phyloP scores from a whole-genome alignment of 2,797 vertebrate species.

The Vireo griseus region DNA sequence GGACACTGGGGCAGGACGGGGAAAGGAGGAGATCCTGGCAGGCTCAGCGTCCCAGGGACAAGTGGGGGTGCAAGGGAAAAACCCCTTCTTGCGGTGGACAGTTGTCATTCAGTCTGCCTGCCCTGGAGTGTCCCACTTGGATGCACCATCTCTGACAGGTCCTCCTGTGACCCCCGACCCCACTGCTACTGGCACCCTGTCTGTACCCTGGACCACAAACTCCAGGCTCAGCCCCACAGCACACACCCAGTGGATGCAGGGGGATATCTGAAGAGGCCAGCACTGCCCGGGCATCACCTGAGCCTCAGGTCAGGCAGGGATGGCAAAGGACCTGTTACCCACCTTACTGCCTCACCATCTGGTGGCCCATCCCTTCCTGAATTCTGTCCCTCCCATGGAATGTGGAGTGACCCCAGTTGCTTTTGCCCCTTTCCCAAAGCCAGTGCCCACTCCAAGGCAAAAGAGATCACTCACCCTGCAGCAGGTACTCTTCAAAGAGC shows the following conservation, averaged over 20 bases:
- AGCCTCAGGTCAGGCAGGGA: background rate
- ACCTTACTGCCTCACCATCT: background rate
- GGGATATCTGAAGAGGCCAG: background rate
- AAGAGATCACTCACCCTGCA: conserved; percentile 17
- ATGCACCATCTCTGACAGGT: background rate
- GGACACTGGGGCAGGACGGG: background rate
- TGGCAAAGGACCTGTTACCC: background rate
- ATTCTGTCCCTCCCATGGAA: rapidly evolving
- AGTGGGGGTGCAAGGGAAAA: background rate
- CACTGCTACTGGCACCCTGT: background rate
- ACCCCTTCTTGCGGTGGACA: background rate
- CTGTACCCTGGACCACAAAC: background rate
- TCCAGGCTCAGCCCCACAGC: rapidly evolving
- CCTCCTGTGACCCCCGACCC: rapidly evolving
- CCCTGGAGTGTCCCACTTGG: background rate
- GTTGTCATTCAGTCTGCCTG: background rate
- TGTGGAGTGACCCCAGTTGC: rapidly evolving
- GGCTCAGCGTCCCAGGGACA: background rate
- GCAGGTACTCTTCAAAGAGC: conserved; percentile 9
- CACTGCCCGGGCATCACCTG: rapidly evolving
- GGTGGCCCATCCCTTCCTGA: background rate
- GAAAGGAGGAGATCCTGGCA: background rate
- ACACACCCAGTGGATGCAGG: background rate
- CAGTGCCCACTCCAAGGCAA: rapidly evolving
- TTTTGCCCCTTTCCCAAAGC: background rate